Conservation (phyloP, 2,888 invertebrate genomes). For the Cataglyphis cursor region DNA sequence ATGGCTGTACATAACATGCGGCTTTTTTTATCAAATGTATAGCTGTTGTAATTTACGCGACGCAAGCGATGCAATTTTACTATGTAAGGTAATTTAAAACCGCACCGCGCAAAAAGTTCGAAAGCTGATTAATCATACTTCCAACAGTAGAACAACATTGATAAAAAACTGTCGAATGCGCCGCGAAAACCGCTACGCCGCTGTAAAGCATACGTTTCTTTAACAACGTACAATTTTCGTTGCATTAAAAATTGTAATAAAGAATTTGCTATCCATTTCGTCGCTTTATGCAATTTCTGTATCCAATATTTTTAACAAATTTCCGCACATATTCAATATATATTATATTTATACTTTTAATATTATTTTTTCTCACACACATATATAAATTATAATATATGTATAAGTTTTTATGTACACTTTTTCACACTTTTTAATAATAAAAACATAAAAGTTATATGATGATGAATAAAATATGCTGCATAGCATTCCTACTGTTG, state of each 20-base stretch:
- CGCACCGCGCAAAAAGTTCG: conserved; percentile 14
- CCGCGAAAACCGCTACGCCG: background rate
- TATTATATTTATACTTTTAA: background rate
- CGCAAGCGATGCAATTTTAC: conserved; percentile 19
- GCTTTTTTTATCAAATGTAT: conserved; percentile 16
- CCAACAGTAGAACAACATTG: conserved; percentile 12
- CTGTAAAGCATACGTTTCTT: background rate
- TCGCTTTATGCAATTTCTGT: background rate
- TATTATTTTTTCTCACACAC: background rate
- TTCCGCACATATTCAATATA: background rate
- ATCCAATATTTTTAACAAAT: background rate
- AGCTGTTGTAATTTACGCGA: conserved; percentile 32
- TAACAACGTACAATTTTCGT: background rate
- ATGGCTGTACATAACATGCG: background rate
- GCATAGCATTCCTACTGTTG: background rate
- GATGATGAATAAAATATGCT: background rate
- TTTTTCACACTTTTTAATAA: background rate
- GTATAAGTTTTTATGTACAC: background rate
- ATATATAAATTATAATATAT: background rate
- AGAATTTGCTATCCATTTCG: background rate
- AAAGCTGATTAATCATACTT: conserved; percentile 34
- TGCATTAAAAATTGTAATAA: background rate
- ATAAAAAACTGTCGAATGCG: conserved; percentile 29
- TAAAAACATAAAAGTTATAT: background rate
- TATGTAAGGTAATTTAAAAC: conserved; percentile 20